A percentile compares a stretch with the other conserved stretches of the same genome.
Evolutionary conservation across 64 coral and sea anemone species (phyloP).

Genomic region (Dendronephthya gigantea): DNA sequence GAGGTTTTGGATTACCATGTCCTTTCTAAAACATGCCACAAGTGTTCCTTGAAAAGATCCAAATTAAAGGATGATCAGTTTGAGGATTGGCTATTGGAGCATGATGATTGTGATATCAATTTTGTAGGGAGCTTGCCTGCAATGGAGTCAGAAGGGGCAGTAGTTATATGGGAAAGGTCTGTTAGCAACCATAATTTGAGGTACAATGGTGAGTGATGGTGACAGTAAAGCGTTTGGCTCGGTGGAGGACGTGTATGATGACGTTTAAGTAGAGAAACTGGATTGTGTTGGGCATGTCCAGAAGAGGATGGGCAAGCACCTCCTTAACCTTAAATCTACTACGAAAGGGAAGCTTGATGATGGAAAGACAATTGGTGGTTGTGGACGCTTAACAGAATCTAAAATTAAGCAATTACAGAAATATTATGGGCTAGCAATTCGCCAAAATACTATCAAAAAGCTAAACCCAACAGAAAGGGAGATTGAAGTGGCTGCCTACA

Average conservation of each 20-base stretch:
- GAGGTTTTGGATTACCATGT: background rate
- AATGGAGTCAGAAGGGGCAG: conserved; percentile 28
- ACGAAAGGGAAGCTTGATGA: conserved; percentile 29
- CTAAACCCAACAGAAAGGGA: no score
- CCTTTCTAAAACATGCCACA: no score
- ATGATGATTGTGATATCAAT: conserved; percentile 32
- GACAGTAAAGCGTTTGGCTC: conserved; percentile 9
- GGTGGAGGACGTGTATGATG: conserved; percentile 20
- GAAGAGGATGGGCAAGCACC: conserved; percentile 8
- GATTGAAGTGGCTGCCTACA: no score
- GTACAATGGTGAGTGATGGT: background rate
- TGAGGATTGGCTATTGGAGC: conserved; percentile 7
- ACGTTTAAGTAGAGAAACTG: conserved; percentile 2
- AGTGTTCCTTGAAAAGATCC: no score
- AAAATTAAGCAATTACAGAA: conserved; percentile 51
- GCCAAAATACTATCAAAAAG: no score
- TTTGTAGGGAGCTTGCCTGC: conserved; percentile 28
- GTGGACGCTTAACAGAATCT: conserved; percentile 3
- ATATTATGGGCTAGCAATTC: conserved; percentile 10
- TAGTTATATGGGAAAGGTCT: conserved; percentile 1
- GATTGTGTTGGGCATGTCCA: conserved; percentile 4
- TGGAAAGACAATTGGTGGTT: conserved; percentile 15
- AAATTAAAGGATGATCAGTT: conserved; percentile 24
- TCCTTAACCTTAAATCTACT: conserved; percentile 9
- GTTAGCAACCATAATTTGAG: no score